Evolutionary conservation across 2,113 vertebrate genomes (phyloP).

Genomic region (Trogon melanurus): DNA sequence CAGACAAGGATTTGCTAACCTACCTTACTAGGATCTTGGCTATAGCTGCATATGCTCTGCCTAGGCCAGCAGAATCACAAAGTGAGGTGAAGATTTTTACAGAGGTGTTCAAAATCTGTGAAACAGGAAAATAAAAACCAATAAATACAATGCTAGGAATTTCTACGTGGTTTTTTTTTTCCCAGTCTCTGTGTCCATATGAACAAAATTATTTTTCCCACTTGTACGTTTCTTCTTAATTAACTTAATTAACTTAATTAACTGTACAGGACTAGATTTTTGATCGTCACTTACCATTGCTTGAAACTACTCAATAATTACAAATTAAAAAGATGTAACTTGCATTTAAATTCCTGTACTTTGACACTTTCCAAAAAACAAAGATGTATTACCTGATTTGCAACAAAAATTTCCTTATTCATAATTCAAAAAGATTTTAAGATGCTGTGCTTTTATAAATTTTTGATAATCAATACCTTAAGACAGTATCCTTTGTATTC

Average conservation of each 20-base stretch:
- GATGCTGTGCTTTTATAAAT: neutral
- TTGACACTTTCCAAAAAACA: neutral
- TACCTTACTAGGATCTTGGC: slow-evolving; percentile 80
- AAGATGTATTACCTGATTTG: neutral
- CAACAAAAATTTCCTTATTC: neutral
- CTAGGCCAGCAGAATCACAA: slow-evolving; percentile 70
- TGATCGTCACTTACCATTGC: neutral
- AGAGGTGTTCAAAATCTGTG: slow-evolving; percentile 68
- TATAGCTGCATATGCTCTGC: slow-evolving; percentile 76
- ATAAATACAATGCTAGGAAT: neutral
- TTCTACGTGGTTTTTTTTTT: neutral
- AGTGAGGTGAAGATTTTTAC: slow-evolving; percentile 70
- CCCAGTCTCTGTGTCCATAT: neutral
- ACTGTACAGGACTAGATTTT: neutral
- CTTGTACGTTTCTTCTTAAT: neutral
- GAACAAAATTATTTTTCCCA: neutral
- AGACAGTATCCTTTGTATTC: neutral
- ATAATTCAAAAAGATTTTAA: neutral
- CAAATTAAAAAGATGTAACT: neutral
- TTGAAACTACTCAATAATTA: neutral
- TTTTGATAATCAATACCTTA: neutral
- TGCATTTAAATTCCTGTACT: neutral
- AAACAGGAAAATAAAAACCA: neutral
- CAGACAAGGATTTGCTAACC: slow-evolving; percentile 67
- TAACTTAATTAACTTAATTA: neutral